Conservation (phyloP, 1,140 invertebrate species). For the Piezodorus guildinii region DNA sequence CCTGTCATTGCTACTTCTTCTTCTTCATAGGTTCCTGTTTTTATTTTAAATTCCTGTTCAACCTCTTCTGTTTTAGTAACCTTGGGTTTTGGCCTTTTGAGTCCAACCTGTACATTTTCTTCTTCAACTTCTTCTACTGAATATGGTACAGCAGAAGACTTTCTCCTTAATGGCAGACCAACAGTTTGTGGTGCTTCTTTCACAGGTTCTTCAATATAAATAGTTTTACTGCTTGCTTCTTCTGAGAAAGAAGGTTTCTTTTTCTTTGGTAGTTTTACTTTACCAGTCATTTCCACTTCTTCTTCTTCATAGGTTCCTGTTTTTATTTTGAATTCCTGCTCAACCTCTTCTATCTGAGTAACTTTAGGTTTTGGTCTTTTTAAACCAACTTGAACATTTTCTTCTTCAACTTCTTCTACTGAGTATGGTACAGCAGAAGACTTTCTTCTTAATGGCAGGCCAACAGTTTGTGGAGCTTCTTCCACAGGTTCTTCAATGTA, state of each 20-base stretch:
- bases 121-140: constrained; percentile 32
- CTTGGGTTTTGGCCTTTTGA: constrained; percentile 33
- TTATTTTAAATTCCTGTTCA: constrained; percentile 75
- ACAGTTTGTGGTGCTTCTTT: constrained; percentile 40
- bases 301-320: constrained; percentile 73
- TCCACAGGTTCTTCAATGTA: constrained; percentile 47
- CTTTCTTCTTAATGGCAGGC: constrained; percentile 29
- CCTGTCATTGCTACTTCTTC: constrained; percentile 74
- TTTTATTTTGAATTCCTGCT: constrained; percentile 75
- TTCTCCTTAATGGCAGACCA: constrained; percentile 34
- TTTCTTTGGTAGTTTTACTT: constrained; percentile 59
- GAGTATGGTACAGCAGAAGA: constrained; percentile 29
- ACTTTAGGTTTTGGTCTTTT: constrained; percentile 31
- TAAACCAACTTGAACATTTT: constrained; percentile 39
- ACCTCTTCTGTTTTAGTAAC: constrained; percentile 61
- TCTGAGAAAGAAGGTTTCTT: constrained; percentile 62
- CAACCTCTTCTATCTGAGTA: constrained; percentile 66
- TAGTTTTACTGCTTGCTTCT: constrained; percentile 49
- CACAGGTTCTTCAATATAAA: constrained; percentile 48
- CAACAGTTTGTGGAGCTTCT: constrained; percentile 46
- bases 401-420: constrained; percentile 33
- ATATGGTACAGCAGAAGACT: constrained; percentile 21
- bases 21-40: constrained; percentile 68
- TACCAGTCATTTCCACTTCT: constrained; percentile 70
- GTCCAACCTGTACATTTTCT: constrained; percentile 37